A percentile compares a stretch with the other conserved stretches of the same genome.
These are phyloP conservation scores for Girardinus metallicus DNA, from an alignment of 2,797 vertebrate species.

Conservation along the genomic window DNA sequence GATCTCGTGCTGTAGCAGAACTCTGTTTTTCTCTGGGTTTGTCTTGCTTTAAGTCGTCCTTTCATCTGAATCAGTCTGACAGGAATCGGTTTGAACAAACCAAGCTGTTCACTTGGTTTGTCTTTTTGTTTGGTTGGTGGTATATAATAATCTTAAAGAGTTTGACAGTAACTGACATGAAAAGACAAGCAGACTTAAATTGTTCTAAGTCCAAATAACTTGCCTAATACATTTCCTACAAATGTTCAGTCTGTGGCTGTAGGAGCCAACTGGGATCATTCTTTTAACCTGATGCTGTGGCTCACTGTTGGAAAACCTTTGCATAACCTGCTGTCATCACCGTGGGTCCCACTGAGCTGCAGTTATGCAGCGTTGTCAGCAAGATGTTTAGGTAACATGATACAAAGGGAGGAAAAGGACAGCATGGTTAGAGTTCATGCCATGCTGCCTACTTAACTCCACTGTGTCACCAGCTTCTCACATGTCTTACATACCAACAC, in stretches of 20 bases:
- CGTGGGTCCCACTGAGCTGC: conserved; percentile 56
- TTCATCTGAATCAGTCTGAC: background rate
- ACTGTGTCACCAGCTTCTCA: background rate
- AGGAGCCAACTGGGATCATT: conserved; percentile 25
- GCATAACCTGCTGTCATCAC: conserved; percentile 58
- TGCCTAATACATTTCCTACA: background rate
- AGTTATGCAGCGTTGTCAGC: conserved; percentile 52
- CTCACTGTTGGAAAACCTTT: conserved; percentile 31
- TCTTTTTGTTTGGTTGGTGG: background rate
- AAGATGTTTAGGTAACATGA: conserved; percentile 50
- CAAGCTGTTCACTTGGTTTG: background rate
- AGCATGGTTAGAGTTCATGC: conserved; percentile 29
- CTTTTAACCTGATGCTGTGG: conserved; percentile 20
- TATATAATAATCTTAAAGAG: background rate
- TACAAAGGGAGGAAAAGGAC: conserved; percentile 35
- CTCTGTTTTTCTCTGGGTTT: background rate
- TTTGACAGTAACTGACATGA: background rate
- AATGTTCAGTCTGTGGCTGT: background rate
- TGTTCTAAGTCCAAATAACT: background rate
- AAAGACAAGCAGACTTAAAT: background rate
- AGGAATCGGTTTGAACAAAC: background rate
- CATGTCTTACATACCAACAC: background rate
- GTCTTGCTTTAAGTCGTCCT: background rate
- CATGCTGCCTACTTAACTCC: conserved; percentile 21
- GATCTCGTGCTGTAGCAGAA: background rate